Conservation (phyloP, 2,888 invertebrate genomes). For the Amphipyra tragopoginis region DNA sequence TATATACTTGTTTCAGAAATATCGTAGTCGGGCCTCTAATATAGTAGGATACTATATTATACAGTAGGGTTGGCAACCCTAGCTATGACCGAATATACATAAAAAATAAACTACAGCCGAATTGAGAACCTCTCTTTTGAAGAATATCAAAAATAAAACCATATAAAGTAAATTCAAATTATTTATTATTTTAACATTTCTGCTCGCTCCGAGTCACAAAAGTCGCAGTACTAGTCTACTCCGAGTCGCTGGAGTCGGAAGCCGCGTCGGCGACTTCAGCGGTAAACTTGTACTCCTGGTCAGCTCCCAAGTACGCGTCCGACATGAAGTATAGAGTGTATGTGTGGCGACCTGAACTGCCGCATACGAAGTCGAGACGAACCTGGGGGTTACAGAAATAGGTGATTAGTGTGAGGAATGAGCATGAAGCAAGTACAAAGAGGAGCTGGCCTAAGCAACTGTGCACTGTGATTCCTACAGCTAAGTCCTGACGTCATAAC, state of each 20-base stretch:
- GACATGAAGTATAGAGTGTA: conserved; percentile 99
- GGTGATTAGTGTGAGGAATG: neutral
- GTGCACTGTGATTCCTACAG: too few species aligned
- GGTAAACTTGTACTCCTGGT: conserved; percentile 99
- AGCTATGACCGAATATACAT: too few species aligned
- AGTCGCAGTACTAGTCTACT: conserved; percentile 43
- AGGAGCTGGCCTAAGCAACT: too few species aligned
- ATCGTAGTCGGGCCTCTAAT: too few species aligned
- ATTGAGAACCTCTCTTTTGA: too few species aligned
- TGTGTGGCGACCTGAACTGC: conserved; percentile 95
- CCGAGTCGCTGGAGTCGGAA: conserved; percentile 72
- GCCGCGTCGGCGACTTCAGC: conserved; percentile 93
- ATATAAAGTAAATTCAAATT: conserved; percentile 6
- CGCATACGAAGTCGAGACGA: conserved; percentile 97
- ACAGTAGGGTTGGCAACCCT: too few species aligned
- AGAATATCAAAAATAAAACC: neutral
- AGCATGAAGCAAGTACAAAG: too few species aligned
- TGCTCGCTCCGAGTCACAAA: neutral
- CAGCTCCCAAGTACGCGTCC: conserved; percentile 99
- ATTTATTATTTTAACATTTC: conserved; percentile 4
- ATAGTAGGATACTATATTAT: too few species aligned
- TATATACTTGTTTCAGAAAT: too few species aligned
- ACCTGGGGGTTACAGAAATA: conserved; percentile 66
- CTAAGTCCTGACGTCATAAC: too few species aligned
- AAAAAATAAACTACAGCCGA: too few species aligned